phyloP scores from a whole-genome alignment of 2,888 invertebrate genomes.

The Oscheius sp. region DNA sequence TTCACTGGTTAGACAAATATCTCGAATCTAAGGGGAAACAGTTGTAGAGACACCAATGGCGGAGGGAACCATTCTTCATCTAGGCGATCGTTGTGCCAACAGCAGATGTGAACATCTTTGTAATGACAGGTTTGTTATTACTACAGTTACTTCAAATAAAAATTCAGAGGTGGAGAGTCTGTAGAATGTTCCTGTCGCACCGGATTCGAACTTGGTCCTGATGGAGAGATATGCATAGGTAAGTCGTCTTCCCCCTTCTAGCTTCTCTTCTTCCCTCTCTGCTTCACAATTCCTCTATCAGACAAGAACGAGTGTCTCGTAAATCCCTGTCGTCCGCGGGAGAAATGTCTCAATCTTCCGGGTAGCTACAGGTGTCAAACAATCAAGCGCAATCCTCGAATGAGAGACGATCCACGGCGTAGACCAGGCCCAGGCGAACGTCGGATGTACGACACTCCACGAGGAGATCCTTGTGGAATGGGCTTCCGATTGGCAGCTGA shows the following conservation, averaged over 20 bases:
- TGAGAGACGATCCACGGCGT: slow-evolving; percentile 35
- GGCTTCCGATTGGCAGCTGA: slow-evolving; percentile 15
- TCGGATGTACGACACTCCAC: slow-evolving; percentile 12
- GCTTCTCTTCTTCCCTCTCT: background rate
- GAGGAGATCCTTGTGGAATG: slow-evolving; percentile 16
- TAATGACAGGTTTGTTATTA: slow-evolving; percentile 53
- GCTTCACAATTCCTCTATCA: slow-evolving; percentile 31
- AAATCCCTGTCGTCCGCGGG: slow-evolving; percentile 38
- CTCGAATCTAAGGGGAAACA: background rate
- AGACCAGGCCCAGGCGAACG: slow-evolving; percentile 27
- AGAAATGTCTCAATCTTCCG: slow-evolving; percentile 61
- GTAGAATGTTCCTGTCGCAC: slow-evolving; percentile 70
- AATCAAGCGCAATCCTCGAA: slow-evolving; percentile 36
- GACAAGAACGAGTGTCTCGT: slow-evolving; percentile 48
- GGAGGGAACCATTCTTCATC: slow-evolving; percentile 47
- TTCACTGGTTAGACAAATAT: slow-evolving; percentile 41
- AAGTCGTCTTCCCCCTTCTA: slow-evolving; percentile 26
- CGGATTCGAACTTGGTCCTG: slow-evolving; percentile 69
- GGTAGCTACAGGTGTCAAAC: slow-evolving; percentile 83
- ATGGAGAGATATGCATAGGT: slow-evolving; percentile 70
- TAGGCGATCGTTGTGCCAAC: slow-evolving; percentile 63
- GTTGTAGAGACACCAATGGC: slow-evolving; percentile 36
- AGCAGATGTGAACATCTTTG: slow-evolving; percentile 71
- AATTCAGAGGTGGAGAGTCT: slow-evolving; percentile 53
- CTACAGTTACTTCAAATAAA: background rate